Percentiles rank a stretch among this genome's conserved stretches.
These are phyloP conservation scores for Polyommatus icarus DNA, from an alignment of 2,888 invertebrate genomes.

Conservation along the genomic window DNA sequence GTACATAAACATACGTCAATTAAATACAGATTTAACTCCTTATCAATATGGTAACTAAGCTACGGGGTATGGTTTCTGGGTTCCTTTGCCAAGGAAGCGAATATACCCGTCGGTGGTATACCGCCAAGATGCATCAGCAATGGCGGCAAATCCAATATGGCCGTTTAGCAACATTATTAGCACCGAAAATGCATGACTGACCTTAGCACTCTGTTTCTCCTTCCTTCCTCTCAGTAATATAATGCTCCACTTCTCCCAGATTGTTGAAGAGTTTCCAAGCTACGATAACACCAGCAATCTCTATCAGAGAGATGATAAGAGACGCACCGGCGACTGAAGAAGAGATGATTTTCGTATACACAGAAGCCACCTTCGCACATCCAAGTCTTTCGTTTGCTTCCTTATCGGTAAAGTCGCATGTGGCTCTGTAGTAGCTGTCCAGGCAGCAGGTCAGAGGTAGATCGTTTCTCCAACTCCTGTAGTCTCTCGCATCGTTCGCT, in stretches of 20 bases:
- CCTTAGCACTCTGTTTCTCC: constrained; percentile 69
- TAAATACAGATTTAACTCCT: constrained; percentile 10
- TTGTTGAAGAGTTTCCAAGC: constrained; percentile 71
- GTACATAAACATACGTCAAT: constrained; percentile 9
- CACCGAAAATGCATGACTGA: constrained; percentile 37
- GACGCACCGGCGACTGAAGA: constrained; percentile 71
- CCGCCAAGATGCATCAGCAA: constrained; percentile 18
- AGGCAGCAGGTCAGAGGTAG: constrained; percentile 69
- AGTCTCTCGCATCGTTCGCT: constrained; percentile 73
- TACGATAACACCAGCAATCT: constrained; percentile 63
- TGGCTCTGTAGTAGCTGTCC: constrained; percentile 70
- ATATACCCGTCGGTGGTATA: constrained; percentile 47
- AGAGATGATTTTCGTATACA: constrained; percentile 73
- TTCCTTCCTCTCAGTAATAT: constrained; percentile 71
- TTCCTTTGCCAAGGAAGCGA: constrained; percentile 64
- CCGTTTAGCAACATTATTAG: constrained; percentile 2
- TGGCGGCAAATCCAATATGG: constrained; percentile 30
- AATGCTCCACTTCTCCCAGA: constrained; percentile 71
- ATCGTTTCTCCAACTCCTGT: constrained; percentile 72
- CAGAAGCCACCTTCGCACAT: constrained; percentile 75
- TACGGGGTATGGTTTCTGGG: constrained; percentile 51
- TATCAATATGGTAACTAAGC: constrained; percentile 4
- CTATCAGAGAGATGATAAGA: constrained; percentile 62
- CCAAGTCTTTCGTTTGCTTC: constrained; percentile 74
- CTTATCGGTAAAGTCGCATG: constrained; percentile 73